A percentile compares a stretch with the other conserved stretches of the same genome.
Conservation (phyloP, 2,113 vertebrate species). For the Malaclemys terrapin region DNA sequence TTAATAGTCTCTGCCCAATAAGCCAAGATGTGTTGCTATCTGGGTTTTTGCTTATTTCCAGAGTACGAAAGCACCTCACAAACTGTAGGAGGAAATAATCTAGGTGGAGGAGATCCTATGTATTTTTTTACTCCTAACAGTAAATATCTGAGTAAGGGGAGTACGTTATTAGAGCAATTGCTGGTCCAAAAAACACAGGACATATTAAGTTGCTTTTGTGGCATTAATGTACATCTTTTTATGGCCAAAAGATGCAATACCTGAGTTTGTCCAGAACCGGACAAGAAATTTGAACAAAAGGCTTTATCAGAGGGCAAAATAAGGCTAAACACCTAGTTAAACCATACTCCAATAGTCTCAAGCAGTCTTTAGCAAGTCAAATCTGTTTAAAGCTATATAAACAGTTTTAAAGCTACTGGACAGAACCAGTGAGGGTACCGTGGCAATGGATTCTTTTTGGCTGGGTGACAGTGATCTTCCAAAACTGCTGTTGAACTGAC, state of each 20-base stretch:
- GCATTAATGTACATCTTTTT: neutral
- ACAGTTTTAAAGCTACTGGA: neutral
- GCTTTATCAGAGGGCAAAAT: accelerated
- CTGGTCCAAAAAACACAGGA: neutral
- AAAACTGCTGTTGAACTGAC: neutral
- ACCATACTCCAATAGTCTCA: constrained; percentile 35
- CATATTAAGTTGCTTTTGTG: neutral
- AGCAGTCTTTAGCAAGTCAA: constrained; percentile 38
- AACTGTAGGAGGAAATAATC: neutral
- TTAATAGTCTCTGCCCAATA: neutral
- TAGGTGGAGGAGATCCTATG: too few relatives aligned
- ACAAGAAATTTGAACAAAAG: neutral
- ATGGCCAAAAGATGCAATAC: neutral
- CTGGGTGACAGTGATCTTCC: constrained; percentile 8
- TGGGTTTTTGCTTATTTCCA: neutral
- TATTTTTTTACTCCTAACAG: neutral
- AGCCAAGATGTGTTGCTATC: neutral
- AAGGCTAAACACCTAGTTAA: neutral
- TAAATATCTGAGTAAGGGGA: neutral
- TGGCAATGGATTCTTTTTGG: neutral
- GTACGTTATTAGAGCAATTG: neutral
- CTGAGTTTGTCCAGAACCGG: neutral
- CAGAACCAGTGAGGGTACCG: constrained; percentile 18
- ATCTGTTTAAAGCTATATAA: constrained; percentile 26
- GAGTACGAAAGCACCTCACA: neutral